These are phyloP conservation scores for Malurus splendens DNA, from an alignment of 2,797 vertebrate genomes.

Conservation along the genomic window DNA sequence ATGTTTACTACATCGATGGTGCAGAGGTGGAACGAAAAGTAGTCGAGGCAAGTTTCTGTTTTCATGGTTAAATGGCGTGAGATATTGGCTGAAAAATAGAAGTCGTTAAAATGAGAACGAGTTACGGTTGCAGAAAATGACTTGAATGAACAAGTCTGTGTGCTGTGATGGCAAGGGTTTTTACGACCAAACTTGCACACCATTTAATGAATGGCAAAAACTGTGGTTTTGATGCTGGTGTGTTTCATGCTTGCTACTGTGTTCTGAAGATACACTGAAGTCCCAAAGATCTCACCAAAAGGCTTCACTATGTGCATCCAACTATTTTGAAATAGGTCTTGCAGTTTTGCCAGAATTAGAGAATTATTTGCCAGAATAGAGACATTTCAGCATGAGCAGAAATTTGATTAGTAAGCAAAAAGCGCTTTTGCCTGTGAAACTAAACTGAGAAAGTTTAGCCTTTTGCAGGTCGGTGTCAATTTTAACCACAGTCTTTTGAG, in stretches of 20 bases:
- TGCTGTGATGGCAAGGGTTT: background rate
- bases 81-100: background rate
- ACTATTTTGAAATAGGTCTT: background rate
- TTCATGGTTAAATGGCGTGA: background rate
- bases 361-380: background rate
- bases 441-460: background rate
- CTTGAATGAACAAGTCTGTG: background rate
- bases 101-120: background rate
- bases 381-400: background rate
- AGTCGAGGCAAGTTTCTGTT: constrained; percentile 75
- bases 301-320: background rate
- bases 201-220: background rate
- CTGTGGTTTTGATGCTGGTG: background rate
- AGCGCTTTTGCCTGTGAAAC: background rate
- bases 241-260: background rate
- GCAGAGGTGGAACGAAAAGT: constrained; percentile 91
- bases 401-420: background rate
- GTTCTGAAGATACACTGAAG: background rate
- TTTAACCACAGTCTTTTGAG: background rate
- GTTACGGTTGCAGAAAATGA: background rate
- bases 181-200: background rate
- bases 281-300: background rate
- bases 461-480: background rate
- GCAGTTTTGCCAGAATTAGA: background rate
- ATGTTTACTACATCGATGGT: constrained; percentile 91